These are phyloP conservation scores for Nemurella pictetii DNA, from an alignment of 2,888 invertebrate species.

Conservation along the genomic window DNA sequence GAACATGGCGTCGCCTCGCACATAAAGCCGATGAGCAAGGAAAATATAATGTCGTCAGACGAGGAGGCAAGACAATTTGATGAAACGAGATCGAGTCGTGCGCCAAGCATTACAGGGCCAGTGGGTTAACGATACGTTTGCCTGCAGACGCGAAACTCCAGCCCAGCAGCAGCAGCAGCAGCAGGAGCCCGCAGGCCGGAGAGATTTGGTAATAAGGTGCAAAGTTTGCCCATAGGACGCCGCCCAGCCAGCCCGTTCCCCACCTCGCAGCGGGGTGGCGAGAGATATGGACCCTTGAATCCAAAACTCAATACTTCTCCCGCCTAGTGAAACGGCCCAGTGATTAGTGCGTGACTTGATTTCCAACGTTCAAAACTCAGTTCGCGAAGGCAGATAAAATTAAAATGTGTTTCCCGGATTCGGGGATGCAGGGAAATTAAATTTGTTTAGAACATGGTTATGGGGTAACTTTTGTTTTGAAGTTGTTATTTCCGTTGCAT, in stretches of 20 bases:
- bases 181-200: not conserved
- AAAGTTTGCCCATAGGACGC: conserved; percentile 11
- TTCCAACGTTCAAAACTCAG: not conserved
- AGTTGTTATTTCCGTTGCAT: not conserved
- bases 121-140: not conserved
- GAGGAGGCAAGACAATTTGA: not conserved
- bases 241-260: not conserved
- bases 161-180: not conserved
- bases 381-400: not conserved
- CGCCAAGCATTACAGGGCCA: not conserved
- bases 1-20: not conserved
- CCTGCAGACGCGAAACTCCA: not conserved
- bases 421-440: not conserved
- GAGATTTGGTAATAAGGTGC: not conserved
- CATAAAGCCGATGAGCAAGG: not conserved
- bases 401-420: not conserved
- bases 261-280: not conserved
- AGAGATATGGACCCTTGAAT: not conserved
- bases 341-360: not conserved
- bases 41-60: not conserved
- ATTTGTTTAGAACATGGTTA: not conserved
- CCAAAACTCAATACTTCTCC: not conserved
- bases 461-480: not conserved
- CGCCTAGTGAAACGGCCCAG: not conserved
- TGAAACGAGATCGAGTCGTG: not conserved